These are phyloP conservation scores for Bradysia coprophila DNA, from an alignment of 1,140 invertebrate species.

Conservation along the genomic window DNA sequence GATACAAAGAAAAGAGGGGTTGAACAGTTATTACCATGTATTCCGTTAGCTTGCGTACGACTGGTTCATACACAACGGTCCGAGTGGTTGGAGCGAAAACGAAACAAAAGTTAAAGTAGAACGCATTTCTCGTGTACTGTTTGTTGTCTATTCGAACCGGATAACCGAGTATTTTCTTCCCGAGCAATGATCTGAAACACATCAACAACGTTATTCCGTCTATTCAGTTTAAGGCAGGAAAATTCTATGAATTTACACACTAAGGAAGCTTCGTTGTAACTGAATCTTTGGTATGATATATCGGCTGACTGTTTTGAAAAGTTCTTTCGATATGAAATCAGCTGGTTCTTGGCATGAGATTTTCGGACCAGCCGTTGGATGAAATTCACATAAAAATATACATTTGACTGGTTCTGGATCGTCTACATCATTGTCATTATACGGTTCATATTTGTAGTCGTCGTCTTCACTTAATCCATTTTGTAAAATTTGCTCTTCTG, in stretches of 20 bases:
- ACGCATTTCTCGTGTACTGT: conserved; percentile 77
- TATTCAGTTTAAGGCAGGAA: neutral
- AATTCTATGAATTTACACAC: conserved; percentile 45
- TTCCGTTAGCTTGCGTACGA: conserved; percentile 75
- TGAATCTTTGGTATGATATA: conserved; percentile 88
- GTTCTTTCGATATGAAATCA: conserved; percentile 70
- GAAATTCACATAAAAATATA: conserved; percentile 73
- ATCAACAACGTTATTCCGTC: conserved; percentile 1
- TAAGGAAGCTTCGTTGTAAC: conserved; percentile 68
- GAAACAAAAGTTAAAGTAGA: conserved; percentile 88
- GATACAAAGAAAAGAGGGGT: too few relatives aligned
- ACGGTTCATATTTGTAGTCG: neutral
- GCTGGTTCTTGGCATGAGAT: conserved; percentile 69
- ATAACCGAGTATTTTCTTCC: conserved; percentile 76
- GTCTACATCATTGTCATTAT: neutral
- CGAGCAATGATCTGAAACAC: conserved; percentile 26
- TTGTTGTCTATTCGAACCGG: conserved; percentile 72
- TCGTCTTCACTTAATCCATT: too few relatives aligned
- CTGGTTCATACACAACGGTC: conserved; percentile 72
- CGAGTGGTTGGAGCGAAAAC: conserved; percentile 69
- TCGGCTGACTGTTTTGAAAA: conserved; percentile 61
- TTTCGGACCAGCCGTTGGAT: conserved; percentile 60
- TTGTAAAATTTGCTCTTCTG: too few relatives aligned
- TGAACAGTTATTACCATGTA: conserved; percentile 69
- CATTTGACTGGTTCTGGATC: conserved; percentile 36